Evolutionary conservation across 2,113 vertebrate species (phyloP).

Genomic region (Brachionichthys hirsutus): DNA sequence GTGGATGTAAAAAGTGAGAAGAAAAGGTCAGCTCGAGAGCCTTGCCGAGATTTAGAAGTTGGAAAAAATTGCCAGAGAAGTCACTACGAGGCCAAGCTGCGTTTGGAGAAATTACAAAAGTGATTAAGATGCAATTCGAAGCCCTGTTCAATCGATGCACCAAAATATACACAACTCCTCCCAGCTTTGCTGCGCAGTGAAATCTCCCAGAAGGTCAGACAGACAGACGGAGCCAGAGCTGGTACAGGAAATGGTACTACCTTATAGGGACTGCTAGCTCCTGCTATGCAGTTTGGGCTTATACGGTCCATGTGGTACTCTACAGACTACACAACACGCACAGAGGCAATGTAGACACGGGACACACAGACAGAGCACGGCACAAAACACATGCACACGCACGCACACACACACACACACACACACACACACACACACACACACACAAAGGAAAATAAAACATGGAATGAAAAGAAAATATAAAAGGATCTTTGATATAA

Average conservation of each 20-base stretch:
- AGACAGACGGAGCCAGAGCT: conserved; percentile 51
- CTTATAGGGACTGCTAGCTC: conserved; percentile 88
- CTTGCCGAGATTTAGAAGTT: conserved; percentile 40
- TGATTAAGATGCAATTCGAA: not conserved
- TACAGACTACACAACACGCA: conserved; percentile 90
- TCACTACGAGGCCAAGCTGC: conserved; percentile 53
- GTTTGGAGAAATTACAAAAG: conserved; percentile 26
- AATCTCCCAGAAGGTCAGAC: conserved; percentile 2
- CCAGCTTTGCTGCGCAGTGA: conserved; percentile 50
- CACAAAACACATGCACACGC: conserved; percentile 87
- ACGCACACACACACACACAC: conserved; percentile 61
- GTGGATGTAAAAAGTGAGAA: conserved; percentile 32
- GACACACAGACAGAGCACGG: conserved; percentile 64
- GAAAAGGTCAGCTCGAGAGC: conserved; percentile 32
- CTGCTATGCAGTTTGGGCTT: conserved; percentile 90
- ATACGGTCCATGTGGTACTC: conserved; percentile 93
- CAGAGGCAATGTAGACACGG: conserved; percentile 79
- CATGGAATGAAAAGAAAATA: conserved; percentile 80
- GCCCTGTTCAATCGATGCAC: conserved; percentile 7
- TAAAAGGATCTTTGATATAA: conserved; percentile 54
- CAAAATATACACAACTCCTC: conserved; percentile 24
- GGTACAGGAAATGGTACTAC: conserved; percentile 84
- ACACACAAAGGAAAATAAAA: conserved; percentile 72
- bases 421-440: conserved; percentile 84
- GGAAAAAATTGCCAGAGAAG: conserved; percentile 25